phyloP scores from a whole-genome alignment of 2,113 vertebrate genomes.

The Xiphophorus couchianus region DNA sequence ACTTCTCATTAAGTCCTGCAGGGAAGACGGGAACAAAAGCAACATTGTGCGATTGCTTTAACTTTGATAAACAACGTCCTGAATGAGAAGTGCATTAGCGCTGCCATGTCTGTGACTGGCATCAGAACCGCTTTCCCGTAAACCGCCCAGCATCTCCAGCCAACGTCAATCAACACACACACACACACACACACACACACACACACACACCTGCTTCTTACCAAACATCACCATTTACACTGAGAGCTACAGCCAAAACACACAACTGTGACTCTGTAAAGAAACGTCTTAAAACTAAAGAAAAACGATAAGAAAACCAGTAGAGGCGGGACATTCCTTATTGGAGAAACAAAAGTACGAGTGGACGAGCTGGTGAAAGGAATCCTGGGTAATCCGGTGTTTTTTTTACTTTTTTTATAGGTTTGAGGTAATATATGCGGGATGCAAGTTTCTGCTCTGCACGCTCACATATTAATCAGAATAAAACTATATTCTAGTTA shows the following conservation, averaged over 20 bases:
- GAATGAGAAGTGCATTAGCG: constrained; percentile 25
- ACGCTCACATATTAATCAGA: too few relatives aligned
- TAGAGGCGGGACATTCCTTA: constrained; percentile 11
- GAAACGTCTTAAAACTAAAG: constrained; percentile 58
- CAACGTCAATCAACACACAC: constrained; percentile 64
- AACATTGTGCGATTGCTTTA: constrained; percentile 33
- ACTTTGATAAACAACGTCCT: constrained; percentile 51
- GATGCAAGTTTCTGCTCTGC: constrained; percentile 32
- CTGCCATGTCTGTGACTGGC: constrained; percentile 42
- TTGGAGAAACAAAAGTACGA: constrained; percentile 59
- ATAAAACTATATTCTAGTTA: too few relatives aligned
- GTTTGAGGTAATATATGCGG: constrained; percentile 71
- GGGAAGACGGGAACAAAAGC: constrained; percentile 21
- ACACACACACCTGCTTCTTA: constrained; percentile 65
- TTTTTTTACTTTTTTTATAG: constrained; percentile 58
- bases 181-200: constrained; percentile 44
- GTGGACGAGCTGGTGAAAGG: constrained; percentile 68
- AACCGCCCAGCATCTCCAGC: constrained; percentile 48
- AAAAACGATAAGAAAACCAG: constrained; percentile 56
- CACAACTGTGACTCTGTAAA: constrained; percentile 65
- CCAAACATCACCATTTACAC: constrained; percentile 63
- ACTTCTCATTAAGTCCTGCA: constrained; percentile 56
- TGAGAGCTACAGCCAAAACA: constrained; percentile 58
- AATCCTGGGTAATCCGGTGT: constrained; percentile 61
- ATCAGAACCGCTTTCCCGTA: constrained; percentile 62